These are phyloP conservation scores for Agonopterix alstromeriana DNA, from an alignment of 2,888 invertebrate species.

Conservation along the genomic window DNA sequence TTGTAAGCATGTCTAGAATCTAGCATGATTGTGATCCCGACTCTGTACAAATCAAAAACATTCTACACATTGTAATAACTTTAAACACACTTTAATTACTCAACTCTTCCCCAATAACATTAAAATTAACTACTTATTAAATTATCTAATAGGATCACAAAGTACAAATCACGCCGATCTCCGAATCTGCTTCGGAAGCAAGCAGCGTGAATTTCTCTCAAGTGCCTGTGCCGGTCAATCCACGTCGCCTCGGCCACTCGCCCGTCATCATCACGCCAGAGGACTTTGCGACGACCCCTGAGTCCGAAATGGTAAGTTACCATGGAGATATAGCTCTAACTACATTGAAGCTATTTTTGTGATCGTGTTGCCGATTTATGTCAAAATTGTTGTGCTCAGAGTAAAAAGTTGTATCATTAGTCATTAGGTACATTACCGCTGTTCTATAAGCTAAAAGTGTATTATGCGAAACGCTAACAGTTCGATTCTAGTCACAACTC, in stretches of 20 bases:
- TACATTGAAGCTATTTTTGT: too few species aligned
- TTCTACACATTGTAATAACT: neutral
- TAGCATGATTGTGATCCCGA: neutral
- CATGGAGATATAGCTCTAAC: too few species aligned
- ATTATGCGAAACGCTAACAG: too few species aligned
- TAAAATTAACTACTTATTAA: too few species aligned
- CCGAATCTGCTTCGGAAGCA: constrained; percentile 51
- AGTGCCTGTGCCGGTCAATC: constrained; percentile 27
- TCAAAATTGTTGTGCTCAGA: too few species aligned
- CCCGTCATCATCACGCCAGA: constrained; percentile 35
- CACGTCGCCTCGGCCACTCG: constrained; percentile 36
- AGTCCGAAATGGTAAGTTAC: constrained; percentile 55
- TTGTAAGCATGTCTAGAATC: neutral
- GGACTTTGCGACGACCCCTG: constrained; percentile 43
- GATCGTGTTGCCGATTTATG: too few species aligned
- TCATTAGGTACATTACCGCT: too few species aligned
- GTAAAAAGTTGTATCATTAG: too few species aligned
- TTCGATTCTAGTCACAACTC: too few species aligned
- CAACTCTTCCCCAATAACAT: neutral
- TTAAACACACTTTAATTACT: too few species aligned
- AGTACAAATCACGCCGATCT: constrained; percentile 59
- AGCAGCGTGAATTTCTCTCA: constrained; percentile 40
- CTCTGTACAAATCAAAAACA: neutral
- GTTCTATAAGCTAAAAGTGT: too few species aligned
- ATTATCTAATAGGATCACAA: constrained; percentile 38